Base-by-base conservation (phyloP, 1,140 invertebrate species). In the Drepana arcuata region DNA sequence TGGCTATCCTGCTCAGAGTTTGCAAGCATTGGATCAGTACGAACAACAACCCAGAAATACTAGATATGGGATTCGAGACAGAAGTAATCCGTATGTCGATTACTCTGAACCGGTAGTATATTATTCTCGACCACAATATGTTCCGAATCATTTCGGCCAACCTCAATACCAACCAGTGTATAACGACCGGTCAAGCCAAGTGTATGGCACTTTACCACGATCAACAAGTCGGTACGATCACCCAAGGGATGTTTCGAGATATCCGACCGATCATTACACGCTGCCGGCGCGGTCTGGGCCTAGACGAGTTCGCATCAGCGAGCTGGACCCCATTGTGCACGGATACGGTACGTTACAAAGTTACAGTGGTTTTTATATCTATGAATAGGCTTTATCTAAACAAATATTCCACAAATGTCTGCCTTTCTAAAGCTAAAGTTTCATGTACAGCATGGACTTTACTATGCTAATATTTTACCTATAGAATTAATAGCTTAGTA, bases 291-390 rank as follows among this genome's bases (percentile, higher is more conserved):
- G 64, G 47, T 56, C 58, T 10, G 58, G 44, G 11, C 47, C 60
- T 29, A 60, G 74, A 53, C 65, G 72, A 18, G 77, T 81, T 3
- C 61, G 74, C 26, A 82, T 82, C 41, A 75, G 74, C 39, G 71
- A 79, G 39, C 49, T 59, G 15, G 50, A 64, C 29, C 70, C 78
- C 14, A 56, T 68, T 40, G 65, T 82, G 21, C 49, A 73, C 30
- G 78, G 67, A 48, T 79, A 78, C 39, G 72, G 74, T 82, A 72
- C 27, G 74, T 79, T n/a, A 24, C 9, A 14, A 31, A 44, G 27
- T 7, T 13, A 41, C 14, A 30, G 11, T 10, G 1, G n/a, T n/a
- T n/a, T n/a, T n/a, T n/a, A n/a, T n/a, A n/a, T n/a, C n/a, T n/a
- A n/a, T n/a, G n/a, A n/a, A n/a, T n/a, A n/a, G n/a, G n/a, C n/a